These are phyloP conservation scores for Parascotia fuliginaria DNA, from an alignment of 2,888 invertebrate species.

Conservation along the genomic window DNA sequence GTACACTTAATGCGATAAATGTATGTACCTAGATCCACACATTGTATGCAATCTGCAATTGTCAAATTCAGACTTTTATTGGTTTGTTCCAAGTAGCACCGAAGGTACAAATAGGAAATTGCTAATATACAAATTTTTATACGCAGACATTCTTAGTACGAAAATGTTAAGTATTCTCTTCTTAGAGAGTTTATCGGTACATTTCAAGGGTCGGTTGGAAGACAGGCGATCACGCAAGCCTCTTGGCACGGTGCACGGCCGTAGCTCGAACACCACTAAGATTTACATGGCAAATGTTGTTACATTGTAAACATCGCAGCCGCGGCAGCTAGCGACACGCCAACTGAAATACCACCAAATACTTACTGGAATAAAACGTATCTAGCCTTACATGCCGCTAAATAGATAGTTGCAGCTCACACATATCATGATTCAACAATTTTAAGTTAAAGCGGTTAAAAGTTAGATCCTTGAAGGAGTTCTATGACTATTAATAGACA, in stretches of 20 bases:
- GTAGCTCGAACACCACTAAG: slow-evolving; percentile 34
- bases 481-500: too few species aligned
- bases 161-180: slow-evolving; percentile 24
- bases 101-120: too few species aligned
- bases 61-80: too few species aligned
- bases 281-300: slow-evolving; percentile 47
- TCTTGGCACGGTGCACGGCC: slow-evolving; percentile 37
- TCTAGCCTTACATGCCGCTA: not conserved
- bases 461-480: too few species aligned
- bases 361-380: slow-evolving; percentile 29
- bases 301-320: slow-evolving; percentile 33
- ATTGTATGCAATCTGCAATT: too few species aligned
- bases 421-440: too few species aligned
- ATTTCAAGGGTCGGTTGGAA: slow-evolving; percentile 35
- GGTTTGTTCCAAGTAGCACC: too few species aligned
- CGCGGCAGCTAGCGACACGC: slow-evolving; percentile 23
- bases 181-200: slow-evolving; percentile 29
- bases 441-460: too few species aligned
- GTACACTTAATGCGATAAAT: too few species aligned
- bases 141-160: not conserved
- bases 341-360: slow-evolving; percentile 18
- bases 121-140: too few species aligned
- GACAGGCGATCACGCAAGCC: slow-evolving; percentile 42
- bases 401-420: too few species aligned
- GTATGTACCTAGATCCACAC: too few species aligned